phyloP scores from a whole-genome alignment of 1,140 invertebrate genomes.

The Pseudomyrmex dendroicus region DNA sequence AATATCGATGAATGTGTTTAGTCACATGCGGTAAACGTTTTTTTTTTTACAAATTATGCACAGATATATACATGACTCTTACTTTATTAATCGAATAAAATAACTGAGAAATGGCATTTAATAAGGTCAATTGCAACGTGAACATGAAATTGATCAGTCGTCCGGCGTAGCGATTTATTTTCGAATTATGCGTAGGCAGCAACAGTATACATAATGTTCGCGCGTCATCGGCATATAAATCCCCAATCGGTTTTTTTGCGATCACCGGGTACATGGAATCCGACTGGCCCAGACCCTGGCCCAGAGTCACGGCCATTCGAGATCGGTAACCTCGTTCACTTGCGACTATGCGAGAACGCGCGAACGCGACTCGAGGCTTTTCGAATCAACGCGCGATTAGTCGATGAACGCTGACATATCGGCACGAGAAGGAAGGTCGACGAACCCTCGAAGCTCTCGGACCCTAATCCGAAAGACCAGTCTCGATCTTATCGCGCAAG shows the following conservation, averaged over 20 bases:
- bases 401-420: conserved; percentile 37
- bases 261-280: conserved; percentile 60
- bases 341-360: conserved; percentile 38
- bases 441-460: conserved; percentile 46
- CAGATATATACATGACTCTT: background rate
- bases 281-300: conserved; percentile 60
- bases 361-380: conserved; percentile 14
- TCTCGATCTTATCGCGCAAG: conserved; percentile 61
- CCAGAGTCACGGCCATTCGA: conserved; percentile 66
- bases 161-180: conserved; percentile 13
- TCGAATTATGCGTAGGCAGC: conserved; percentile 13
- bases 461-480: conserved; percentile 71
- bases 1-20: no score
- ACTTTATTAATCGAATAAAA: background rate
- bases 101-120: background rate
- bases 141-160: background rate
- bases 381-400: conserved; percentile 8
- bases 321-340: conserved; percentile 66
- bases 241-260: conserved; percentile 36
- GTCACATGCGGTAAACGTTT: no score
- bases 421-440: conserved; percentile 47
- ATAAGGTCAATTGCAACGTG: background rate
- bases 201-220: conserved; percentile 19
- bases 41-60: background rate
- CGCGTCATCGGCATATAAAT: conserved; percentile 18